Evolutionary conservation across 2,113 vertebrate genomes (phyloP).

Genomic region (Xyliphius kryptos): DNA sequence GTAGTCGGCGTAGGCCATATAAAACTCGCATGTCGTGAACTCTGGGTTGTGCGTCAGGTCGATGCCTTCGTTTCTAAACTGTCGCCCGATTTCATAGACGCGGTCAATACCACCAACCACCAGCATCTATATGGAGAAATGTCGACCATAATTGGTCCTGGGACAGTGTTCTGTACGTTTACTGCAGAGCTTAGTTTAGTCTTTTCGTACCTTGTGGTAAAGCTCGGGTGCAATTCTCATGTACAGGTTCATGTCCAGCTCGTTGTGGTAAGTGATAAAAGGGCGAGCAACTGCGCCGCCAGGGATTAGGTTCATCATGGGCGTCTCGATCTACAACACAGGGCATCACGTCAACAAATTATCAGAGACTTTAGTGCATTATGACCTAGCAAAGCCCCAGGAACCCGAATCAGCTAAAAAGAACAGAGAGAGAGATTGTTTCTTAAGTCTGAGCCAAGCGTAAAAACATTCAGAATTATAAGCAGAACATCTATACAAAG

Average conservation of each 20-base stretch:
- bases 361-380: too few relatives aligned
- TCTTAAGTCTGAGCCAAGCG: too few relatives aligned
- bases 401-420: too few relatives aligned
- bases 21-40: constrained; percentile 98
- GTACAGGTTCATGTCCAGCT: constrained; percentile 93
- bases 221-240: constrained; percentile 98
- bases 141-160: background rate
- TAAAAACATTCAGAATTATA: too few relatives aligned
- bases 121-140: too few relatives aligned
- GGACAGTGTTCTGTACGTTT: background rate
- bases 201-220: constrained; percentile 96
- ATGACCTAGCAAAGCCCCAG: too few relatives aligned
- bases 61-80: constrained; percentile 97
- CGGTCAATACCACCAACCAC: constrained; percentile 94
- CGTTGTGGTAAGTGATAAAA: constrained; percentile 96
- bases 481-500: too few relatives aligned
- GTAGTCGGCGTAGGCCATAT: constrained; percentile 98
- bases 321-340: constrained; percentile 83
- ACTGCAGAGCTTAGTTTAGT: background rate
- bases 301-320: constrained; percentile 97
- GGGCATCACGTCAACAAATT: background rate
- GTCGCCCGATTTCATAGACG: constrained; percentile 93
- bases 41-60: constrained; percentile 97
- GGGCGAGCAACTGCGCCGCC: constrained; percentile 92
- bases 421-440: too few relatives aligned